Evolutionary conservation across 2,113 vertebrate species (phyloP), one percentile per base, ranked within the genome.

Genomic region (Lonchura striata): DNA sequence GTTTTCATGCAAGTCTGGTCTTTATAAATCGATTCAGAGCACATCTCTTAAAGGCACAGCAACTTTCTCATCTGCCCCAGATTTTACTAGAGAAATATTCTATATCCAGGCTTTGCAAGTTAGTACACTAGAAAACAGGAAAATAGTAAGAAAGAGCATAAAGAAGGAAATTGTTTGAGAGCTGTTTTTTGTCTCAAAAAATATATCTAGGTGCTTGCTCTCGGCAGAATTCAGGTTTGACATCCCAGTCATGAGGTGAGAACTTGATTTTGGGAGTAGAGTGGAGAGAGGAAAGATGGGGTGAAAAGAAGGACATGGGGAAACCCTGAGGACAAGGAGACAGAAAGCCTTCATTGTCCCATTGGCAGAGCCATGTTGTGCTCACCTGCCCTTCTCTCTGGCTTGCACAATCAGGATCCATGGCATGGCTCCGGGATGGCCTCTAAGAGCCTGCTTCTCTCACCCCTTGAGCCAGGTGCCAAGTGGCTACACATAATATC

Each of bases 371-470:
- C 13, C 6, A 3, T 12, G 4, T 21, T 21, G 30, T 11, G 1
- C 33, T 41, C 24, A 35, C 24, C 19, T 57, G 20, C 16, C 5
- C 12, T 47, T 61, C 50, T 49, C 8, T 44, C 70, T 54, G n/a
- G 13, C 20, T 85, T 57, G 25, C 75, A 88, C 9, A 50, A 19
- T 7, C 60, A 44, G 21, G 27, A 24, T 10, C 10, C 14, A 5
- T 0, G 1, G 18, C 14, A 11, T 8, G 37, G 27, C 33, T 50
- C 3, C 0, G 11, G 27, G 44, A 46, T 44, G 17, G 35, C 50
- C 39, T 33, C 7, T 15, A 16, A 15, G 19, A 41, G 9, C 9
- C 15, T 72, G 9, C 16, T 50, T 68, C 1, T 1, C 28, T n/a
- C n/a, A 3, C 5, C 5, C 13, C 15, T 53, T 10, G 33, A 60